Evolutionary conservation across 1,140 invertebrate species (phyloP).

Genomic region (Conus ventricosus): DNA sequence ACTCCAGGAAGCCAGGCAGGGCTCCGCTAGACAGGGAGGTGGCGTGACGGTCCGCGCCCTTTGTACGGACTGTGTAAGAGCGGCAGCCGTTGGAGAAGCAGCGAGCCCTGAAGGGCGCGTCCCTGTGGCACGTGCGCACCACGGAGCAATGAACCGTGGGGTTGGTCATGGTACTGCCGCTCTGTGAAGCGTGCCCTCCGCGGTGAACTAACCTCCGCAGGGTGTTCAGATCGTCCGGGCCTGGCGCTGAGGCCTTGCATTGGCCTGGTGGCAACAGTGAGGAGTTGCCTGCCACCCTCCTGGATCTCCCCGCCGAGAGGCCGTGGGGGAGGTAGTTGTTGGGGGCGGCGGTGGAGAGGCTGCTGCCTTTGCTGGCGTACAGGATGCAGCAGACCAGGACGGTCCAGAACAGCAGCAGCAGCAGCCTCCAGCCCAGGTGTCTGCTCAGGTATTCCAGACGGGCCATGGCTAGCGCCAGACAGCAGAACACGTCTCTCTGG

Average conservation of each 20-base stretch:
- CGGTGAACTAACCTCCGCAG: neutral
- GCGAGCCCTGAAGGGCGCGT: neutral
- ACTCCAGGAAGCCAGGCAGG: neutral
- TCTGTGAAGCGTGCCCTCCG: neutral
- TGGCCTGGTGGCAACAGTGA: neutral
- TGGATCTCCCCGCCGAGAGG: neutral
- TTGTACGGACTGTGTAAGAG: neutral
- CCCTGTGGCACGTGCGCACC: neutral
- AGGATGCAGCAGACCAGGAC: conserved; percentile 13
- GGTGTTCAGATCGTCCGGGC: neutral
- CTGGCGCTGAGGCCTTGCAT: neutral
- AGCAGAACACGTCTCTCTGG: neutral
- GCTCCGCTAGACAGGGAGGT: neutral
- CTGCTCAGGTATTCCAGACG: neutral
- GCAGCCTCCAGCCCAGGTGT: conserved; percentile 4
- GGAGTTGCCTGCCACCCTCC: neutral
- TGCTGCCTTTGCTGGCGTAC: conserved; percentile 6
- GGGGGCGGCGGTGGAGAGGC: neutral
- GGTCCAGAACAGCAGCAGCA: neutral
- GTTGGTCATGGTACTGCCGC: too few relatives aligned
- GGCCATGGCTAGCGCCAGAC: neutral
- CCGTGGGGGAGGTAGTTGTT: neutral
- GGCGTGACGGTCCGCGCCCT: neutral
- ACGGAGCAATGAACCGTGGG: neutral
- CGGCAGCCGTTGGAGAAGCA: neutral